Evolutionary conservation across 2,113 vertebrate species (phyloP).

Genomic region (Vulpes vulpes): DNA sequence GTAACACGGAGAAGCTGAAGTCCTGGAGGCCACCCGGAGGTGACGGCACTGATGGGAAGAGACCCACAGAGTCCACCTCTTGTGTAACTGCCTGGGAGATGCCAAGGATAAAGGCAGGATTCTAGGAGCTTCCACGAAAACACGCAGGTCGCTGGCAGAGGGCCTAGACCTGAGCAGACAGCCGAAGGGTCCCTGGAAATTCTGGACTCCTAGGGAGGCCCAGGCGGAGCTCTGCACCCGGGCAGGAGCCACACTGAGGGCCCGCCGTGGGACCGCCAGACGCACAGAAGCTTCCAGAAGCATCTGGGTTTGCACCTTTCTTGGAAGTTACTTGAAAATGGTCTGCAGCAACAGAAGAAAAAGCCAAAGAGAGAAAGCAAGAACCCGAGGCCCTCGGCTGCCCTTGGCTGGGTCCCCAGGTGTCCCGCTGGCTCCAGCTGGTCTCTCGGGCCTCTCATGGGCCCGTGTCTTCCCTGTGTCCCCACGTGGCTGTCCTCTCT

Average conservation of each 20-base stretch:
- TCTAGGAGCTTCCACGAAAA: background rate
- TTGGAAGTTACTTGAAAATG: background rate
- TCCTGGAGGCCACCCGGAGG: background rate
- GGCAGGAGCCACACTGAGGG: background rate
- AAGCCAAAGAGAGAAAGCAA: background rate
- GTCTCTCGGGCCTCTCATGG: no score
- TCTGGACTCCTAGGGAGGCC: background rate
- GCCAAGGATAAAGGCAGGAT: background rate
- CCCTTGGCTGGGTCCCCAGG: no score
- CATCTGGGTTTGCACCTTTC: background rate
- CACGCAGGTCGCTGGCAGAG: background rate
- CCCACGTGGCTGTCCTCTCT: no score
- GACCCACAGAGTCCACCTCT: no score
- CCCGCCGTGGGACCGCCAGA: background rate
- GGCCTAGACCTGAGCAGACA: background rate
- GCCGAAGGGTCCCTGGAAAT: background rate
- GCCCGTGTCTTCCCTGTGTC: no score
- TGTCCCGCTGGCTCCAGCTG: no score
- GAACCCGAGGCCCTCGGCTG: background rate
- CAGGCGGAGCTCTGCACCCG: background rate
- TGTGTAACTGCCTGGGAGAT: background rate
- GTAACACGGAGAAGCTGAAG: background rate
- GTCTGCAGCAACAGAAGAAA: background rate
- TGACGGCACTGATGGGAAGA: background rate
- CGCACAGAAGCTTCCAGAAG: background rate